A percentile compares a stretch with the other conserved stretches of the same genome.
phyloP scores from a whole-genome alignment of 2,113 vertebrate genomes.

The Sciurus niger region DNA sequence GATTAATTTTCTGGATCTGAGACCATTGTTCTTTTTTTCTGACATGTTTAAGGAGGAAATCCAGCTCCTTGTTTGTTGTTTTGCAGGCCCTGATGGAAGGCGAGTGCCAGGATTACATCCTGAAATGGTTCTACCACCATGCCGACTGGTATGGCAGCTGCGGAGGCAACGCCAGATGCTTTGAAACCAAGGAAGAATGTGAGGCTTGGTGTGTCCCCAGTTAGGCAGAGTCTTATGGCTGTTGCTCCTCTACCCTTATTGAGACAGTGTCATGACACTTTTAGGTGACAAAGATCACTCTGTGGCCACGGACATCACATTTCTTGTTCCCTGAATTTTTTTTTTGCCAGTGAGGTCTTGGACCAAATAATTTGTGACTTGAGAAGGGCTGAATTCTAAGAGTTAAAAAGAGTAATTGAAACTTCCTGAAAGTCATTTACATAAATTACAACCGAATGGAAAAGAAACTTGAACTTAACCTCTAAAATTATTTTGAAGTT shows the following conservation, averaged over 20 bases:
- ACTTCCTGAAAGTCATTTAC: constrained; percentile 2
- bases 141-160: constrained; percentile 92
- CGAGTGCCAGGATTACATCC: constrained; percentile 87
- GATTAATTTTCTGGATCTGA: background rate
- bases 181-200: constrained; percentile 89
- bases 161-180: constrained; percentile 91
- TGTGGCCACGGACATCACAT: background rate
- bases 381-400: background rate
- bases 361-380: background rate
- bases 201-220: constrained; percentile 81
- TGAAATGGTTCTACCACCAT: constrained; percentile 92
- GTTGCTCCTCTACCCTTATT: no score
- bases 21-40: background rate
- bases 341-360: background rate
- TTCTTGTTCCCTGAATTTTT: background rate
- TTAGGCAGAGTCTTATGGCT: background rate
- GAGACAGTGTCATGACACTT: background rate
- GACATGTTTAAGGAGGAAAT: background rate
- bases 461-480: background rate
- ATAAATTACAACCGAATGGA: background rate
- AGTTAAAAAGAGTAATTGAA: background rate
- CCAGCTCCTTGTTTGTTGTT: constrained; percentile 21
- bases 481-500: background rate
- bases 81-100: constrained; percentile 88
- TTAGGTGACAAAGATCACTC: background rate